phyloP scores from a whole-genome alignment of 2,113 vertebrate species.

The Caranx melampygus region DNA sequence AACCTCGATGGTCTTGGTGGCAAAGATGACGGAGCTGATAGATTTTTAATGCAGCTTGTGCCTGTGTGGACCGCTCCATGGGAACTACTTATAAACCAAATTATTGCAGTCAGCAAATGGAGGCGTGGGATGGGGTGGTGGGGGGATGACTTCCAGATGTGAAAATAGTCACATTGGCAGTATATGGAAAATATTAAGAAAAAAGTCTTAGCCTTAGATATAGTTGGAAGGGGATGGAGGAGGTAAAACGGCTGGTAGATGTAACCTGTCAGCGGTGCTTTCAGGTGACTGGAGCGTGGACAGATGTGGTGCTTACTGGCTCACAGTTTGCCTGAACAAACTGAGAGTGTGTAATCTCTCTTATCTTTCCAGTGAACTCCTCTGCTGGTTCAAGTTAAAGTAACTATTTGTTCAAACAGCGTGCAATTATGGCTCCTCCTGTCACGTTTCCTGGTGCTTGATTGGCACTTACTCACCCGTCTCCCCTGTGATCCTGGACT shows the following conservation, averaged over 20 bases:
- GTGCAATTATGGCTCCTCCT: slow-evolving; percentile 54
- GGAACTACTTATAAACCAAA: slow-evolving; percentile 80
- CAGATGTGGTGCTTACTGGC: slow-evolving; percentile 13
- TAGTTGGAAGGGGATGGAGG: slow-evolving; percentile 40
- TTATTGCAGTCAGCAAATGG: slow-evolving; percentile 78
- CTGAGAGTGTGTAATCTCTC: background rate
- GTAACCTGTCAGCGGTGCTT: slow-evolving; percentile 22
- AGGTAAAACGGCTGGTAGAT: slow-evolving; percentile 58
- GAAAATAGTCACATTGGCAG: slow-evolving; percentile 75
- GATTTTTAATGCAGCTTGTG: slow-evolving; percentile 51
- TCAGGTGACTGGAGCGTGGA: slow-evolving; percentile 10
- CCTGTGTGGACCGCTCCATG: slow-evolving; percentile 64
- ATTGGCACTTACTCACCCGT: slow-evolving; percentile 54
- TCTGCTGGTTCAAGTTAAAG: slow-evolving; percentile 63
- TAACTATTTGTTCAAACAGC: slow-evolving; percentile 44
- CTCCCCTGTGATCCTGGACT: slow-evolving; percentile 67
- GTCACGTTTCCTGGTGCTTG: slow-evolving; percentile 50
- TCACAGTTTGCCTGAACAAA: slow-evolving; percentile 2
- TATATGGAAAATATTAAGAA: slow-evolving; percentile 68
- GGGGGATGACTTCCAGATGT: slow-evolving; percentile 84
- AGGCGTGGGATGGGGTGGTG: slow-evolving; percentile 31
- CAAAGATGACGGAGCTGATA: slow-evolving; percentile 56
- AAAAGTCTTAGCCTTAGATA: slow-evolving; percentile 42
- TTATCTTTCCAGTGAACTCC: slow-evolving; percentile 16
- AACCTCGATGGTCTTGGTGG: slow-evolving; percentile 7